Conservation (phyloP, 2,113 vertebrate species). For the Gallinago undulata region DNA sequence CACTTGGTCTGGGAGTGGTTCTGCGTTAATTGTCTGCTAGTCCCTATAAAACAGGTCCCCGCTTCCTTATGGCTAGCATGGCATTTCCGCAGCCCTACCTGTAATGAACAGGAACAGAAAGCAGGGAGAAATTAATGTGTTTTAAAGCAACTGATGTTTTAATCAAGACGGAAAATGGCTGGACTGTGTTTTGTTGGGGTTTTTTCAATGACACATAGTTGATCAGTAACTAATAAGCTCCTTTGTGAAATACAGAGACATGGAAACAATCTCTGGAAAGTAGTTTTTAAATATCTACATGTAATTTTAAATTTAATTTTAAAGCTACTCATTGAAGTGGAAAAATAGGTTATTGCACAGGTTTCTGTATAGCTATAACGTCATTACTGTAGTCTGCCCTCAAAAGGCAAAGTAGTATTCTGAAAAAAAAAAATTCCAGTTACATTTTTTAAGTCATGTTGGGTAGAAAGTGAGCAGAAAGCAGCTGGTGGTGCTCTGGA, state of each 20-base stretch:
- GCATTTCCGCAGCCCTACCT: conserved; percentile 93
- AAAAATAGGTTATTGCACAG: not conserved
- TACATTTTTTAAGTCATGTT: not conserved
- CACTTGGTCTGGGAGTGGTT: conserved; percentile 48
- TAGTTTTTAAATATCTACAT: not conserved
- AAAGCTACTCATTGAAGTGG: not conserved
- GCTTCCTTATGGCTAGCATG: conserved; percentile 77
- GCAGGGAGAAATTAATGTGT: not conserved
- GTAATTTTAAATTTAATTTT: not conserved
- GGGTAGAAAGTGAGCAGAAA: not conserved
- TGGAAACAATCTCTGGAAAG: not conserved
- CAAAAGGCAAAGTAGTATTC: not conserved
- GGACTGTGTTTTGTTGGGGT: not conserved
- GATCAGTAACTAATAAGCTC: not conserved
- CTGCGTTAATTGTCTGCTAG: conserved; percentile 46
- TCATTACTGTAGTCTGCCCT: not conserved
- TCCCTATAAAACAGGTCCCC: conserved; percentile 72
- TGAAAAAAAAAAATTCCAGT: not conserved
- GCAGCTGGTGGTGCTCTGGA: not conserved
- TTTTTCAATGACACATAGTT: not conserved
- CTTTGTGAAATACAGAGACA: not conserved
- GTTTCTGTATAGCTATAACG: not conserved
- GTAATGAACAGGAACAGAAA: not conserved
- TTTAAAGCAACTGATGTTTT: not conserved
- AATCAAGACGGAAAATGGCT: not conserved